Conservation (phyloP, 2,888 invertebrate genomes). For the Lasius platythorax region DNA sequence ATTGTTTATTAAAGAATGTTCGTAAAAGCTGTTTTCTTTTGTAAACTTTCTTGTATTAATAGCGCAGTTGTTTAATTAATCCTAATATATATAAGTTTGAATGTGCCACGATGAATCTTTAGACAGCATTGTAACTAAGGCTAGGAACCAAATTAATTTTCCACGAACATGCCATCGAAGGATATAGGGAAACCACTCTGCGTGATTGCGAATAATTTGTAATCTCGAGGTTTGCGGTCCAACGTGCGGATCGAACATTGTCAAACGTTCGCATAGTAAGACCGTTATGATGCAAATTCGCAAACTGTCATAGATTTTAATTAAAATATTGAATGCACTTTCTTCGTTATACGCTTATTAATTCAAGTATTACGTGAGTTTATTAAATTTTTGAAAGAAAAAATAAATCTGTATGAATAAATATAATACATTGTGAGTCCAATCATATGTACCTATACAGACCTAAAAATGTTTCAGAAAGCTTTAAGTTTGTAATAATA, state of each 20-base stretch:
- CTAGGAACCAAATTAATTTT: constrained; percentile 69
- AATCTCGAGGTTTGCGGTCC: constrained; percentile 63
- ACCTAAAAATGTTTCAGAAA: constrained; percentile 1
- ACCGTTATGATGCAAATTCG: constrained; percentile 50
- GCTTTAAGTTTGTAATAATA: not conserved
- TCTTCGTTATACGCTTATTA: constrained; percentile 24
- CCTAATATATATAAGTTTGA: constrained; percentile 48
- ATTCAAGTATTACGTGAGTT: not conserved
- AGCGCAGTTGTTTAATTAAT: constrained; percentile 36
- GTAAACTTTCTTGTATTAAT: constrained; percentile 22
- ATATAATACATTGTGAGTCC: not conserved
- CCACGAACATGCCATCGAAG: constrained; percentile 55
- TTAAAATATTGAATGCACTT: constrained; percentile 32
- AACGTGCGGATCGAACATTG: constrained; percentile 56
- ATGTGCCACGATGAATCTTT: constrained; percentile 47
- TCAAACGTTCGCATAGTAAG: constrained; percentile 50
- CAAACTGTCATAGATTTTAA: constrained; percentile 47
- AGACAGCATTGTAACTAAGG: constrained; percentile 51
- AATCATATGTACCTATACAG: not conserved
- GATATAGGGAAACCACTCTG: constrained; percentile 69
- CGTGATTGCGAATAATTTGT: constrained; percentile 72
- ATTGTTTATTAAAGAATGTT: not conserved
- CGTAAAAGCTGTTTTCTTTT: not conserved
- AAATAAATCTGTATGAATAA: not conserved
- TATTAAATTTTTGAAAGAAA: not conserved